phyloP scores from a whole-genome alignment of 2,888 invertebrate species.

The Caenorhabditis auriculariae region DNA sequence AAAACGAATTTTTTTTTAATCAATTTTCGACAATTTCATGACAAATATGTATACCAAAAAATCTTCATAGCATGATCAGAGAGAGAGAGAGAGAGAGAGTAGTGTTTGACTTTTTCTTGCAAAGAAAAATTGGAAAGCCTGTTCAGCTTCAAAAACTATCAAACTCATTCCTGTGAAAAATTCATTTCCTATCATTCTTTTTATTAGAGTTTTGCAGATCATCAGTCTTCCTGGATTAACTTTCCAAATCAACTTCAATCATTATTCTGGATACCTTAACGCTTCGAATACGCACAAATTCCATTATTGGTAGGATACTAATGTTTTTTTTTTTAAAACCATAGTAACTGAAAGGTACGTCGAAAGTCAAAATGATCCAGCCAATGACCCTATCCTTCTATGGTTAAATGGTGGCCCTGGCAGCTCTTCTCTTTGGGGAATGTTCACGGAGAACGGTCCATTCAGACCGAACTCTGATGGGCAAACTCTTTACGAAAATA shows the following conservation, averaged over 20 bases:
- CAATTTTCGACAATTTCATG: not conserved
- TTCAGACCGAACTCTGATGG: constrained; percentile 55
- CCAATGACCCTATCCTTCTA: constrained; percentile 30
- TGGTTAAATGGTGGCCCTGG: constrained; percentile 54
- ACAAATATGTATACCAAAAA: too few relatives aligned
- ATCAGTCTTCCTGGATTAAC: constrained; percentile 34
- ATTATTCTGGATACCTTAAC: constrained; percentile 43
- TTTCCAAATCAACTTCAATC: constrained; percentile 40
- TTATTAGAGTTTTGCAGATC: constrained; percentile 14
- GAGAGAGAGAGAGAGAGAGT: too few relatives aligned
- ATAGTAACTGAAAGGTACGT: constrained; percentile 18
- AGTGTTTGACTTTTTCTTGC: too few relatives aligned
- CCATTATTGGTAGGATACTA: constrained; percentile 40
- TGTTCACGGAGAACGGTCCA: constrained; percentile 66
- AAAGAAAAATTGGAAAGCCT: too few relatives aligned
- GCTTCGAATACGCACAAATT: constrained; percentile 31
- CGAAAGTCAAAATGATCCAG: constrained; percentile 31
- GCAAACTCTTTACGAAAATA: constrained; percentile 44
- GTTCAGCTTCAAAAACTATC: not conserved
- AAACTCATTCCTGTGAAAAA: not conserved
- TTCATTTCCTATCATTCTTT: not conserved
- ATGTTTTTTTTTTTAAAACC: not conserved
- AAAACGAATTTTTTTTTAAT: not conserved
- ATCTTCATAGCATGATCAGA: too few relatives aligned
- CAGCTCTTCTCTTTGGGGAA: constrained; percentile 51